These are phyloP conservation scores for Micronycteris hirsuta DNA, from an alignment of 2,113 vertebrate genomes.

Conservation along the genomic window DNA sequence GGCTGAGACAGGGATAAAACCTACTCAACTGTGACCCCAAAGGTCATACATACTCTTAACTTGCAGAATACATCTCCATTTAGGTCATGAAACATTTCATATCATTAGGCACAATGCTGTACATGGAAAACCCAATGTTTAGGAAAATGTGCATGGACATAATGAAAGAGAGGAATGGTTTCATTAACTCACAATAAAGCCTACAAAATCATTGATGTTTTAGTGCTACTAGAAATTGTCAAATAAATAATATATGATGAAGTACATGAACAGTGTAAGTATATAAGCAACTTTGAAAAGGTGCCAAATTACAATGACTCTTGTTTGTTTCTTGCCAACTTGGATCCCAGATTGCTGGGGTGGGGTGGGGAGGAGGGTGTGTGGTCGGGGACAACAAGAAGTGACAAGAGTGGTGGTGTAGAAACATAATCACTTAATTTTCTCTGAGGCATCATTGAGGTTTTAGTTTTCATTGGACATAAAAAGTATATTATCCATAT, in stretches of 20 bases:
- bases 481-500: neutral
- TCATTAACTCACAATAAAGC: neutral
- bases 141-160: neutral
- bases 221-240: neutral
- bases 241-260: neutral
- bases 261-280: neutral
- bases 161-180: neutral
- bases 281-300: neutral
- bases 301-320: neutral
- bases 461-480: neutral
- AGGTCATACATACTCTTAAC: neutral
- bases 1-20: neutral
- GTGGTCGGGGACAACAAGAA: neutral
- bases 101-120: neutral
- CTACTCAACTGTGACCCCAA: neutral
- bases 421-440: neutral
- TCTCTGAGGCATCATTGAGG: neutral
- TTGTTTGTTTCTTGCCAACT: neutral
- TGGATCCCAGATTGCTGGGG: neutral
- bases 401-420: neutral
- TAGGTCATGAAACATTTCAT: neutral
- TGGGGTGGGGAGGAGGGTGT: fast-evolving
- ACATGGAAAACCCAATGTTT: neutral
- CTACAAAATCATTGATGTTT: neutral
- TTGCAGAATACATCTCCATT: neutral